phyloP scores from a whole-genome alignment of 1,140 invertebrate species.

The Drosophila seguyi region DNA sequence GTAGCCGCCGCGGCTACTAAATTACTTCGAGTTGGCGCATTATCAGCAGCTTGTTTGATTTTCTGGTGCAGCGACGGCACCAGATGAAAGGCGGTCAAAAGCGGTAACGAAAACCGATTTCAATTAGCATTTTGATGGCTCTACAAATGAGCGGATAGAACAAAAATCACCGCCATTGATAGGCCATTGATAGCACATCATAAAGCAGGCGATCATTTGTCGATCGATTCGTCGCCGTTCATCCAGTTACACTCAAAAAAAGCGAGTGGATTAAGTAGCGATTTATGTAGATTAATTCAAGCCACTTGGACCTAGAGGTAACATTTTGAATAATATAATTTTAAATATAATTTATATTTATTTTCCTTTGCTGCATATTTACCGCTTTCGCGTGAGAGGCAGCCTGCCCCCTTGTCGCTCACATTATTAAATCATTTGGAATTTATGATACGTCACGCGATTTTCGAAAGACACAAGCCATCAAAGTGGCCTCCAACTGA shows the following conservation, averaged over 20 bases:
- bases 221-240: slow-evolving; percentile 15
- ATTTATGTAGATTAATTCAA: not conserved
- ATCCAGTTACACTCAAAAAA: slow-evolving; percentile 3
- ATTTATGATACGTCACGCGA: slow-evolving; percentile 75
- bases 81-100: slow-evolving; percentile 60
- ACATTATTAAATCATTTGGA: slow-evolving; percentile 66
- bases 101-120: slow-evolving; percentile 56
- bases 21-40: slow-evolving; percentile 61
- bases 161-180: slow-evolving; percentile 67
- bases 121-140: slow-evolving; percentile 81
- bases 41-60: slow-evolving; percentile 72
- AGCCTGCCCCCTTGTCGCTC: slow-evolving; percentile 26
- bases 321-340: not conserved
- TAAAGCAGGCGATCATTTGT: slow-evolving; percentile 76
- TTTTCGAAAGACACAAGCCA: slow-evolving; percentile 72
- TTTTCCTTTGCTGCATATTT: slow-evolving; percentile 4
- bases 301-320: not conserved
- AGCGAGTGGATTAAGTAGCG: not conserved
- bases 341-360: not conserved
- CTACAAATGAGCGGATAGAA: slow-evolving; percentile 77
- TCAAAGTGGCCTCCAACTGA: slow-evolving; percentile 65
- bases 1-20: slow-evolving; percentile 63
- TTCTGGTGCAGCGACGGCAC: slow-evolving; percentile 70
- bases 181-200: slow-evolving; percentile 80
- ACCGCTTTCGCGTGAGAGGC: slow-evolving; percentile 1